Evolutionary conservation across 2,888 invertebrate species (phyloP), one percentile per base, ranked within the genome.

Genomic region (Noctuana brunneofusca): DNA sequence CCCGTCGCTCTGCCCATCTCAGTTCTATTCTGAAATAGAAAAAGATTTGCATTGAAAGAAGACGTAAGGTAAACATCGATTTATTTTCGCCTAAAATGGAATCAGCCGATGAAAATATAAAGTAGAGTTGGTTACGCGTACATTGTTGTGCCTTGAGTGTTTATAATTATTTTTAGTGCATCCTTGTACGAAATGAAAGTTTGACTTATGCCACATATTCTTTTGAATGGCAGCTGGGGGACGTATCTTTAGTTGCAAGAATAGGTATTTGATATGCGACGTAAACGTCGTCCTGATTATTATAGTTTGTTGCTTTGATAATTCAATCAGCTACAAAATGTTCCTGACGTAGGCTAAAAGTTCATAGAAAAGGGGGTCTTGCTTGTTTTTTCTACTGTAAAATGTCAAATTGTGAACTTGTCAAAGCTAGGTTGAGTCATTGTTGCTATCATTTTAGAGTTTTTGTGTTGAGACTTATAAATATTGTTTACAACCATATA

Each of bases 131-230:
- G 71, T 68, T 70, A 71, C 69, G 69, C 69, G 72, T 74, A 74
- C 76, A 68, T 75, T 72, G 71, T 79, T 73, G 73, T 81, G 75
- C 76, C 72, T 79, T 71, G 72, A 84, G 81, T 87, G 87, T 89
- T 89, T 86, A 79, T 84, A 84, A 83, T 82, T 92, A 92, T 91
- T 91, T 92, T 85, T 90, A 89, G 91, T 88, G 86, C 83, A 89
- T 89, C 90, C 89, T 90, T 88, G 90, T 89, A 86, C 85, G 84
- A 89, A 89, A 90, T 89, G 90, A 90, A 90, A 90, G 91, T 90
- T 90, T 90, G 90, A 91, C 90, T 92, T 92, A 89, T 92, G 92
- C 92, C 92, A 92, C 92, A 92, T 92, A 92, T 90, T 90, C 89
- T 86, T 83, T 87, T 89, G 91, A 87, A 90, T 89, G 90, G 91